These are phyloP conservation scores for Lasius fuliginosus DNA, from an alignment of 2,888 invertebrate species.

Conservation along the genomic window DNA sequence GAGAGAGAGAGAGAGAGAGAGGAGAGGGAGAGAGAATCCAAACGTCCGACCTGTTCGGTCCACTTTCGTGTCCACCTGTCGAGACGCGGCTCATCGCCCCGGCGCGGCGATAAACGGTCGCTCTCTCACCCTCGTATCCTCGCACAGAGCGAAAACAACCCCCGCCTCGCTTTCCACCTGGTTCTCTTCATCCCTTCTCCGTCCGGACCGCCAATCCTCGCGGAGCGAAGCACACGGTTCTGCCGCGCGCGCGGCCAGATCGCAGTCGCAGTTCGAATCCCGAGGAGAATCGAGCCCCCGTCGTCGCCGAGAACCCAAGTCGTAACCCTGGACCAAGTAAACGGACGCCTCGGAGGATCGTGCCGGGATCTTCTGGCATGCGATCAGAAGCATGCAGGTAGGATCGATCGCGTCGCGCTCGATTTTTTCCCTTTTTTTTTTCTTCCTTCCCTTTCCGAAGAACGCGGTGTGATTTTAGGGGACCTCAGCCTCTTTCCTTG, in stretches of 20 bases:
- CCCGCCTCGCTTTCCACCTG: constrained; percentile 44
- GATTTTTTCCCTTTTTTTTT: not conserved
- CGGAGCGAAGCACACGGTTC: constrained; percentile 78
- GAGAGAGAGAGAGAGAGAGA: not conserved
- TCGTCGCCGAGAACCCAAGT: constrained; percentile 26
- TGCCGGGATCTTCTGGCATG: constrained; percentile 80
- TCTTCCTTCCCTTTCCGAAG: not conserved
- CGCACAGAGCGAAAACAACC: constrained; percentile 63
- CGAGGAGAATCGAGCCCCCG: constrained; percentile 53
- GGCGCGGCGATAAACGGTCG: constrained; percentile 36
- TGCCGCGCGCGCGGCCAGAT: constrained; percentile 64
- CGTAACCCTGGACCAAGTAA: constrained; percentile 56
- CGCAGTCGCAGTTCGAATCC: constrained; percentile 71
- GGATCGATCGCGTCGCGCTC: constrained; percentile 14
- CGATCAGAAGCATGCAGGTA: constrained; percentile 84
- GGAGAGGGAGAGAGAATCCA: not conserved
- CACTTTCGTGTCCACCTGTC: not conserved
- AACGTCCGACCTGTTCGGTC: not conserved
- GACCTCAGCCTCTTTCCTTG: not conserved
- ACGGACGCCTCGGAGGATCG: constrained; percentile 59
- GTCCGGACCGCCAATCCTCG: constrained; percentile 39
- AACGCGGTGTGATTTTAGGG: not conserved
- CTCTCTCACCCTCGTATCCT: constrained; percentile 56
- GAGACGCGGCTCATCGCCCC: constrained; percentile 25
- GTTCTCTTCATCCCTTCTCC: constrained; percentile 36